Base-by-base conservation (phyloP, 2,113 vertebrate genomes). In the Siniperca knerii region DNA sequence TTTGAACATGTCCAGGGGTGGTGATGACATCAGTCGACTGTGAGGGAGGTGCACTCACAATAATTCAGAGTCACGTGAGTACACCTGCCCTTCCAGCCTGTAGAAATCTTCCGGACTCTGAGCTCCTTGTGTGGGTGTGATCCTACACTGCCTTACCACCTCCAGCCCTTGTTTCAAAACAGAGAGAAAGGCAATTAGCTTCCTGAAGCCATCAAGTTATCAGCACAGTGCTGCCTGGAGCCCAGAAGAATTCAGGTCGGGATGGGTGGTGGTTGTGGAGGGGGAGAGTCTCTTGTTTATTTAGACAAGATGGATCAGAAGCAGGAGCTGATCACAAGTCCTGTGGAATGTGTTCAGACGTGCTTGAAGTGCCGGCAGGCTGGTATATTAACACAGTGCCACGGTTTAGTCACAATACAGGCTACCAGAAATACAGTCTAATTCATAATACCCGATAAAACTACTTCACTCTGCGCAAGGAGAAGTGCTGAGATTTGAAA, bases 101-200 rank as follows among this genome's bases (percentile, higher is more conserved):
- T n/a, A 77, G 94, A 93, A 83, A 87, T 89, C 87, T 76, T 90
- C 84, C 1, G 11, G 79, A 87, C 87, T 87, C 60, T 77, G 86
- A 75, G 82, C 85, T 91, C 82, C 91, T 75, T 85, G 79, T 87
- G 87, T 89, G 86, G 89, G 69, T 81, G 81, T 85, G 87, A 87
- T 86, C 81, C 78, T 87, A 92, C 78, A 87, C 77, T 92, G 91
- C 78, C 84, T 93, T 93, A 95, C 86, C 90, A 94, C 79, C 66
- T 86, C 92, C 92, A 95, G 85, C 92, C 95, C 94, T 95, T 95
- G 82, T 93, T 93, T 91, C 82, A 91, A 94, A 93, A 93, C 77
- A 92, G 69, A 94, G 65, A 94, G 79, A 95, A 72, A 92, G 82
- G 86, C 68, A 93, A 91, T 95, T 95, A 95, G 87, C 85, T 93